Evolutionary conservation across 2,113 vertebrate genomes (phyloP).

Genomic region (Forbesichthys agassizii): DNA sequence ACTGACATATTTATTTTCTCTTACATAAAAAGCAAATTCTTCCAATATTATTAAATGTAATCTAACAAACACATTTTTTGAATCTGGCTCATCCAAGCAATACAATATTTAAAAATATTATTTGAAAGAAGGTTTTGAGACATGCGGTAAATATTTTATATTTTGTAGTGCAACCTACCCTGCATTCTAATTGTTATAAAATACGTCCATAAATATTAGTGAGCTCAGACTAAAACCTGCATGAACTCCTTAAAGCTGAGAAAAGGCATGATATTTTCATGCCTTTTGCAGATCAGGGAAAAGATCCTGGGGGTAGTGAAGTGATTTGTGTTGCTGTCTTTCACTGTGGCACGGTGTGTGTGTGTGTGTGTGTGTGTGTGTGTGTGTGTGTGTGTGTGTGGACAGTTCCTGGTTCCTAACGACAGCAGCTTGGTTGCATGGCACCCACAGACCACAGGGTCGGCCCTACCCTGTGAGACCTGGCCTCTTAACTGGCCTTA

Average conservation of each 20-base stretch:
- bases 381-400: conserved; percentile 14
- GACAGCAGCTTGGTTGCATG: conserved; percentile 35
- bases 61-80: too few relatives aligned
- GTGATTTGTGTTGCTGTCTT: conserved; percentile 44
- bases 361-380: not conserved
- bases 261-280: conserved; percentile 34
- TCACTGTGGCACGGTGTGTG: not conserved
- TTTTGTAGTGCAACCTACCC: not conserved
- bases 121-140: too few relatives aligned
- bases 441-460: conserved; percentile 37
- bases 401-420: conserved; percentile 36
- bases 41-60: too few relatives aligned
- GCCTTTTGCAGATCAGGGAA: conserved; percentile 46
- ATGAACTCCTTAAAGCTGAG: conserved; percentile 23
- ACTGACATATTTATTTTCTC: too few relatives aligned
- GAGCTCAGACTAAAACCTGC: conserved; percentile 28
- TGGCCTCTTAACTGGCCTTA: conserved; percentile 52
- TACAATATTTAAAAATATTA: too few relatives aligned
- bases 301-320: conserved; percentile 50
- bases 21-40: too few relatives aligned
- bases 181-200: conserved; percentile 9
- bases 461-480: conserved; percentile 47
- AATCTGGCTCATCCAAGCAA: too few relatives aligned
- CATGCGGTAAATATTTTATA: too few relatives aligned
- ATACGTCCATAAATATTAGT: conserved; percentile 19